Conservation (phyloP, 2,888 invertebrate species). For the Calameuta pallipes region DNA sequence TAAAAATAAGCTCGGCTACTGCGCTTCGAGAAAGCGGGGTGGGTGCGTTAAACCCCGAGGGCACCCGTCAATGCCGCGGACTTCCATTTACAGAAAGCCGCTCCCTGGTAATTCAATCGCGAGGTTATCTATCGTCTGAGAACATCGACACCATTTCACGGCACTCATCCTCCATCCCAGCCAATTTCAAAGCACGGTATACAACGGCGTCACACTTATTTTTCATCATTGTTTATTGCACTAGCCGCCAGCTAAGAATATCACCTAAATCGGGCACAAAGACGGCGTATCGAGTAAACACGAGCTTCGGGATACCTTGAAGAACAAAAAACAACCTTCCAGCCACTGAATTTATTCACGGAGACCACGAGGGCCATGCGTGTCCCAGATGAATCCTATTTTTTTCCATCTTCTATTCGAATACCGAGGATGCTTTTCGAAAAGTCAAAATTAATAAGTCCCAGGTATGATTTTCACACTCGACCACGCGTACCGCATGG, state of each 20-base stretch:
- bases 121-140: neutral
- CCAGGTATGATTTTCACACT: neutral
- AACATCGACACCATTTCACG: neutral
- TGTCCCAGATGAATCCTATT: neutral
- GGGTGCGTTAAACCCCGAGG: neutral
- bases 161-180: neutral
- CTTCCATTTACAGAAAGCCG: slow-evolving; percentile 6
- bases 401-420: neutral
- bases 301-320: neutral
- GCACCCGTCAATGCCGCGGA: neutral
- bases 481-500: neutral
- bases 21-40: slow-evolving; percentile 20
- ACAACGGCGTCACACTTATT: neutral
- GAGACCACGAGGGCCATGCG: neutral
- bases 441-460: neutral
- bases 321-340: neutral
- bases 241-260: neutral
- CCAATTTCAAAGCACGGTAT: neutral
- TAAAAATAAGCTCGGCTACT: slow-evolving; percentile 11
- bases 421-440: neutral
- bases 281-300: neutral
- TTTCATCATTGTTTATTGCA: neutral
- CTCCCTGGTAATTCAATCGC: slow-evolving; percentile 4
- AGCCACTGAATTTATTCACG: neutral
- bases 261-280: neutral